These are phyloP conservation scores for Helogale parvula DNA, from an alignment of 2,113 vertebrate genomes.

Conservation along the genomic window DNA sequence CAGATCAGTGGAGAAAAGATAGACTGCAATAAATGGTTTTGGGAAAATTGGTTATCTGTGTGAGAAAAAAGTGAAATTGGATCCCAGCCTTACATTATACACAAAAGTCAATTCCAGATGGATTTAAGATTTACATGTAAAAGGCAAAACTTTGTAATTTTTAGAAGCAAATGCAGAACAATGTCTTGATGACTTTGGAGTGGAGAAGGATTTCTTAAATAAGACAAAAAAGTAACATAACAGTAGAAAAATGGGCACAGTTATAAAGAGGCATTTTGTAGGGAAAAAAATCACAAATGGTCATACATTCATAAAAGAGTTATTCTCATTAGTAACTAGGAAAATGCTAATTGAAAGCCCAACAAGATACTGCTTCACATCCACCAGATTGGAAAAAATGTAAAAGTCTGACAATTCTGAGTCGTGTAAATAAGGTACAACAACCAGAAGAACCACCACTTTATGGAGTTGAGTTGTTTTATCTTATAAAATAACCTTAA, in stretches of 20 bases:
- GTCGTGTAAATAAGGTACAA: not conserved
- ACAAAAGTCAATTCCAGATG: not conserved
- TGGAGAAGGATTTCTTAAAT: not conserved
- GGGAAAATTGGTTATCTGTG: not conserved
- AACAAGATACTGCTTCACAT: not conserved
- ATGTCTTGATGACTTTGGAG: not conserved
- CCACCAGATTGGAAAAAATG: not conserved
- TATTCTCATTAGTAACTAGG: not conserved
- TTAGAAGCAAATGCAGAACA: not conserved
- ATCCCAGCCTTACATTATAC: not conserved
- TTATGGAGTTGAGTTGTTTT: not conserved
- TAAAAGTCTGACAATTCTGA: not conserved
- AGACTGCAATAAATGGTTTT: not conserved
- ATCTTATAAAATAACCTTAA: not conserved
- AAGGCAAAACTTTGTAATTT: constrained; percentile 13
- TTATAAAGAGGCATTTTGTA: not conserved
- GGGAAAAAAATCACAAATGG: not conserved
- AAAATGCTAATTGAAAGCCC: not conserved
- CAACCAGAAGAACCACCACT: not conserved
- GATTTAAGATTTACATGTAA: not conserved
- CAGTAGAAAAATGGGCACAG: not conserved
- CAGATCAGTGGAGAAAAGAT: not conserved
- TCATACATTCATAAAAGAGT: not conserved
- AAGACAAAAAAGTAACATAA: not conserved
- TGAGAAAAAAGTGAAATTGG: not conserved